Base-by-base conservation (phyloP, 2,797 vertebrate species). In the Eospalax fontanierii region DNA sequence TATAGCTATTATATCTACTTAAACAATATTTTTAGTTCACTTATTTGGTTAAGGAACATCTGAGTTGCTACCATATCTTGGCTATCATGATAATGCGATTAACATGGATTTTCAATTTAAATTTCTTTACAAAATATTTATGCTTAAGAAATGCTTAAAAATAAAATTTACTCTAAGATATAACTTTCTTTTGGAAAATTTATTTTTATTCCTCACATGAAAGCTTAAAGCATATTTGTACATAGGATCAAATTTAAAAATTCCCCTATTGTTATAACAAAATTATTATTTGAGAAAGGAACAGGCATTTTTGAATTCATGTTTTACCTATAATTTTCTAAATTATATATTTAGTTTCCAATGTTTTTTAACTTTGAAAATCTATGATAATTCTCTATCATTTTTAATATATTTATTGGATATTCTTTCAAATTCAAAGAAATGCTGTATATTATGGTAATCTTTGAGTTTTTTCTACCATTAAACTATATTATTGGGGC, bases 381-480 rank as follows among this genome's bases (percentile, higher is more conserved):
- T 74, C 6, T 88, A 12, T 26, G 83, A 22, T 33, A 54, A 28
- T 61, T 75, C 11, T 89, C 4, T 65, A 83, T 33, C 30, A 87
- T 73, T 65, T 65, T 86, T 90, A 50, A 74, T 82, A 10, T 35
- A 86, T 87, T 82, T 95, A 75, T 63, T 19, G 78, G n/a, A 18
- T 93, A 65, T 83, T 70, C 57, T 96, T 93, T 95, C 71, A 95
- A 88, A 1, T 88, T 95, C 38, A 73, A 93, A 89, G 66, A 35
- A 81, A 22, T 74, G 38, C 12, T 46, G 87, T 91, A 76, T n/a
- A 93, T n/a, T 96, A 61, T 12, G 93, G n/a, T 94, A 96, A 93
- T 61, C 14, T 26, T 75, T 43, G 35, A 19, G 71, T 22, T 50
- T 90, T 46, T 65, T 35, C 82, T 94, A 63, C 2, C 74, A 70